Conservation (phyloP, 2,888 invertebrate genomes). For the Boloria selene region DNA sequence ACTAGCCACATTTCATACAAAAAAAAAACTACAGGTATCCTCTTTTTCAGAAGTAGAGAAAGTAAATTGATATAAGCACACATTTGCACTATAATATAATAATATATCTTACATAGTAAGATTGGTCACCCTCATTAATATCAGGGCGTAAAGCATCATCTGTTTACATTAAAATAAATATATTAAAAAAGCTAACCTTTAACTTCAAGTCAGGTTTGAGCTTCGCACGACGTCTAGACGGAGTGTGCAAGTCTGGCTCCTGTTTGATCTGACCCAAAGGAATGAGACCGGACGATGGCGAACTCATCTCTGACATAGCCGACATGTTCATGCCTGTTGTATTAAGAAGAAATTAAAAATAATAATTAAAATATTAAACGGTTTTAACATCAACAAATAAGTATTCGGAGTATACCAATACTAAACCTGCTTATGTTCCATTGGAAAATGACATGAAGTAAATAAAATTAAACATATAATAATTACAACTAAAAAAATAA, state of each 20-base stretch:
- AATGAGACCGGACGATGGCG: slow-evolving; percentile 64
- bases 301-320: slow-evolving; percentile 56
- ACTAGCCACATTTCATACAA: too few species aligned
- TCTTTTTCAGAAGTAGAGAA: too few species aligned
- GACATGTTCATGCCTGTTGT: slow-evolving; percentile 54
- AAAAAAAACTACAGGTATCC: too few species aligned
- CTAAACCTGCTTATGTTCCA: too few species aligned
- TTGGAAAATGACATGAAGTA: too few species aligned
- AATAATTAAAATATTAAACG: not conserved
- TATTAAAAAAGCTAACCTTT: slow-evolving; percentile 55
- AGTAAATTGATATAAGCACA: too few species aligned
- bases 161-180: not conserved
- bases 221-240: slow-evolving; percentile 90
- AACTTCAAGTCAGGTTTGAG: slow-evolving; percentile 94
- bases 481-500: too few species aligned
- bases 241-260: slow-evolving; percentile 81
- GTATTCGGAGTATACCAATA: too few species aligned
- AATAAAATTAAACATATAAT: too few species aligned
- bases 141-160: too few species aligned
- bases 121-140: too few species aligned
- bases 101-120: not conserved
- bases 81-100: not conserved
- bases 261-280: slow-evolving; percentile 74
- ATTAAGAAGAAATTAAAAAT: slow-evolving; percentile 8
- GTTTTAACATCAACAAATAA: not conserved